A percentile compares a stretch with the other conserved stretches of the same genome.
Conservation (phyloP, 2,888 invertebrate genomes). For the Orthonevra nobilis region DNA sequence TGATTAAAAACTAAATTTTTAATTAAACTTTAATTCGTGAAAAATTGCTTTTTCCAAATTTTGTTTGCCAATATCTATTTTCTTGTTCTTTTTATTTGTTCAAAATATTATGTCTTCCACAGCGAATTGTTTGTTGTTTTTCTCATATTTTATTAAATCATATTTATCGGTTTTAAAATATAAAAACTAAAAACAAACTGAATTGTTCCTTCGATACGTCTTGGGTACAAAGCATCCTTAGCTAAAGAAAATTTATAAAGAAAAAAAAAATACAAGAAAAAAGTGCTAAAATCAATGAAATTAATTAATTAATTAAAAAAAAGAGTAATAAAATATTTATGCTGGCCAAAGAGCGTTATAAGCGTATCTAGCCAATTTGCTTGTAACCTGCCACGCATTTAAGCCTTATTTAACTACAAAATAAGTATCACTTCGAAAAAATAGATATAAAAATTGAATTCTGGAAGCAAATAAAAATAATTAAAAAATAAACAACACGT, state of each 20-base stretch:
- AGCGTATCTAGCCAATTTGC: conserved; percentile 61
- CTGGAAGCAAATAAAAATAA: conserved; percentile 14
- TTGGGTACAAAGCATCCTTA: conserved; percentile 55
- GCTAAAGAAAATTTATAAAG: conserved; percentile 28
- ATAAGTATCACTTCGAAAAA: conserved; percentile 61
- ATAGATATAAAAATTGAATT: conserved; percentile 11
- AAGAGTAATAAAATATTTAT: conserved; percentile 17
- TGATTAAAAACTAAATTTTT: conserved; percentile 8
- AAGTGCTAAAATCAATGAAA: conserved; percentile 15
- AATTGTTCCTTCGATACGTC: conserved; percentile 57
- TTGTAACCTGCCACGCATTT: conserved; percentile 68
- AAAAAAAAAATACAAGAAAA: conserved; percentile 4
- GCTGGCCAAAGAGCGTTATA: conserved; percentile 42
- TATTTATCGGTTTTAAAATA: background rate
- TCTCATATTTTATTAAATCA: background rate
- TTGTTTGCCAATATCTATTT: conserved; percentile 4
- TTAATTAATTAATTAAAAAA: background rate
- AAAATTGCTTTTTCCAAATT: background rate
- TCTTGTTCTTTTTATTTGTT: background rate
- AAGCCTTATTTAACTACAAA: conserved; percentile 66
- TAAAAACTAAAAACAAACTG: conserved; percentile 11
- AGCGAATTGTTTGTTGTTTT: conserved; percentile 3
- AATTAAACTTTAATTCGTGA: background rate
- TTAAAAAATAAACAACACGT: too few species aligned
- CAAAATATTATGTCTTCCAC: conserved; percentile 61